phyloP scores from a whole-genome alignment of 2,797 vertebrate species.

The Acridotheres tristis region DNA sequence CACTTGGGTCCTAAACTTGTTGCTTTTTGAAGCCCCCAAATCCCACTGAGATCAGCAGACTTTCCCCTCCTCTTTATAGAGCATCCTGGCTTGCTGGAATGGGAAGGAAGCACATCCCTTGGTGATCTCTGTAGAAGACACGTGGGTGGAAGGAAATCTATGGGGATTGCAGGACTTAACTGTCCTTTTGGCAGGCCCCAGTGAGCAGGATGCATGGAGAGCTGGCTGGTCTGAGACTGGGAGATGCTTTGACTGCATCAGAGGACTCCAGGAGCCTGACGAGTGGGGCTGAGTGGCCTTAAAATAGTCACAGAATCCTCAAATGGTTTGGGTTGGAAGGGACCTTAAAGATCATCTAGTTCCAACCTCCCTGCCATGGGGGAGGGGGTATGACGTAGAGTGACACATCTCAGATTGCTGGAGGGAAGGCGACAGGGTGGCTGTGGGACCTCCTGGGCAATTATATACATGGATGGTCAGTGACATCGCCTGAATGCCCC shows the following conservation, averaged over 20 bases:
- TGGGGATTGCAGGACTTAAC: neutral
- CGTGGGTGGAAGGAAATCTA: neutral
- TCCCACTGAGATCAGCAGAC: neutral
- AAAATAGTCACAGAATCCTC: neutral
- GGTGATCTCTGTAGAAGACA: neutral
- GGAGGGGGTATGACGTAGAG: neutral
- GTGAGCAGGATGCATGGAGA: neutral
- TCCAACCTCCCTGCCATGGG: neutral
- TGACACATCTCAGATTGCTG: neutral
- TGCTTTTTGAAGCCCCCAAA: neutral
- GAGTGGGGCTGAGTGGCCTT: neutral
- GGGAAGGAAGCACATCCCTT: neutral
- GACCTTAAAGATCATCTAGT: neutral
- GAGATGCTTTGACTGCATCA: neutral
- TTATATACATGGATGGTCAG: neutral
- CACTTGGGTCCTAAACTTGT: neutral
- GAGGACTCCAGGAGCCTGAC: neutral
- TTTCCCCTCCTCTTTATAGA: neutral
- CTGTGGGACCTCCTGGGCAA: neutral
- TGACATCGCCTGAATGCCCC: neutral
- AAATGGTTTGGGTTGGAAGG: neutral
- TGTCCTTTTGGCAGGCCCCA: neutral
- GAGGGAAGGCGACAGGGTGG: neutral
- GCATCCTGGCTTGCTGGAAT: neutral
- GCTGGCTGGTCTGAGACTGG: neutral